Evolutionary conservation across 2,888 invertebrate genomes (phyloP).

Genomic region (Ephialtes manifestator): DNA sequence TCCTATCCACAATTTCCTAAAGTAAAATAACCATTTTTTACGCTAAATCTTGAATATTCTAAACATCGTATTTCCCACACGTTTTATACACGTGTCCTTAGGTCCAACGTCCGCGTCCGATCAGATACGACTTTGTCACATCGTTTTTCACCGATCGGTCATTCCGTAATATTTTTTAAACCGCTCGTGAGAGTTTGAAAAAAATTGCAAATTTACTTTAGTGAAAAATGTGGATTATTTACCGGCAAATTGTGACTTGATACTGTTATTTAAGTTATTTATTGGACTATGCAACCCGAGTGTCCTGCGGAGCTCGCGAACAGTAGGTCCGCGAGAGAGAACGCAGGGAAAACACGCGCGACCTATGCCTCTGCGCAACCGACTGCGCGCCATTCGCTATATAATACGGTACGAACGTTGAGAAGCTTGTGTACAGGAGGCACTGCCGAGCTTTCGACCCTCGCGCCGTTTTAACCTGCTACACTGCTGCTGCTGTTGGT

Average conservation of each 20-base stretch:
- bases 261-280: constrained; percentile 8
- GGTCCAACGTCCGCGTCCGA: constrained; percentile 18
- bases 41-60: neutral
- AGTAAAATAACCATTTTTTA: neutral
- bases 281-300: constrained; percentile 53
- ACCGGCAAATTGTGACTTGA: neutral
- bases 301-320: constrained; percentile 62
- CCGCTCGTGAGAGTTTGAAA: neutral
- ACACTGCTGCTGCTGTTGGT: too few relatives aligned
- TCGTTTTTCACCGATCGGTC: constrained; percentile 14
- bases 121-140: constrained; percentile 7
- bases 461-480: constrained; percentile 29
- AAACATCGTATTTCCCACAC: neutral
- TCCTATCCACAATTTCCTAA: neutral
- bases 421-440: neutral
- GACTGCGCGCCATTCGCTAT: constrained; percentile 66
- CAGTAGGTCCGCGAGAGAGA: constrained; percentile 46
- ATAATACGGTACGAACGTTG: constrained; percentile 51
- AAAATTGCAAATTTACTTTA: neutral
- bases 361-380: constrained; percentile 71
- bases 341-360: constrained; percentile 72
- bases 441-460: constrained; percentile 36
- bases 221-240: neutral
- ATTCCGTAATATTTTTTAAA: neutral
- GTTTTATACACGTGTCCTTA: constrained; percentile 42